phyloP scores from a whole-genome alignment of 2,888 invertebrate species.

The Himalopsyche kuldschensis region DNA sequence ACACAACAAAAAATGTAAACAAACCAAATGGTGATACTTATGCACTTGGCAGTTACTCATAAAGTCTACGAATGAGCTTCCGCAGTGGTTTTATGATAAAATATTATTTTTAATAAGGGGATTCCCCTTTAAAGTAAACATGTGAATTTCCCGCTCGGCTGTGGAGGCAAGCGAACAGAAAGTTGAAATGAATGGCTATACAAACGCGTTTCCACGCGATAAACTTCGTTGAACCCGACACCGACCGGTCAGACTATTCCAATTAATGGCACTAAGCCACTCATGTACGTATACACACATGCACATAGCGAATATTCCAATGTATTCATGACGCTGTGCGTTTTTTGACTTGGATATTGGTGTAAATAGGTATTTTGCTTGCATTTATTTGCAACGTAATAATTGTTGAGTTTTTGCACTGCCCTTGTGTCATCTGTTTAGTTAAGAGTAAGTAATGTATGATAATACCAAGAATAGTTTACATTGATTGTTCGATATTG shows the following conservation, averaged over 20 bases:
- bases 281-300: neutral
- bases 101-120: neutral
- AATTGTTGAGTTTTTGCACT: no score
- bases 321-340: no score
- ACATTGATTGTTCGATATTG: no score
- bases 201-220: slow-evolving; percentile 28
- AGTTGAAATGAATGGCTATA: slow-evolving; percentile 20
- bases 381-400: no score
- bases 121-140: neutral
- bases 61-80: neutral
- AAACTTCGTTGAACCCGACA: slow-evolving; percentile 21
- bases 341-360: no score
- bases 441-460: no score
- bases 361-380: no score
- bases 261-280: neutral
- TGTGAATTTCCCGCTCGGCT: neutral
- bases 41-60: neutral
- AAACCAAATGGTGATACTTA: neutral
- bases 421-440: no score
- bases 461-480: no score
- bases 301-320: no score
- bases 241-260: neutral
- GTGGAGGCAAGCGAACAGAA: slow-evolving; percentile 4
- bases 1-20: neutral
- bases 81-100: neutral